Evolutionary conservation across 2,113 vertebrate species (phyloP).

Genomic region (Apistogramma diplotaenia): DNA sequence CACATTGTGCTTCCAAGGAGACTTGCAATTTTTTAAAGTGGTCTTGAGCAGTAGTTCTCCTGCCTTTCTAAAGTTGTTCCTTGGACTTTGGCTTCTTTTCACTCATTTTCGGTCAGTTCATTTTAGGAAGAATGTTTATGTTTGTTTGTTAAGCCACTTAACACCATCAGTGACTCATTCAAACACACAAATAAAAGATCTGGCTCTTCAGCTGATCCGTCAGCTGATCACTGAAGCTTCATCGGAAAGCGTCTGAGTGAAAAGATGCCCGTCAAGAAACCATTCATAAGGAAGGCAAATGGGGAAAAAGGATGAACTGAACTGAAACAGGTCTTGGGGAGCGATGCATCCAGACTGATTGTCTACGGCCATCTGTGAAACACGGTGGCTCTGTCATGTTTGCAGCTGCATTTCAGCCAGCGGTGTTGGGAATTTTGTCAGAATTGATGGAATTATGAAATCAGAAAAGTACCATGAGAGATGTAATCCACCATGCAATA

Average conservation of each 20-base stretch:
- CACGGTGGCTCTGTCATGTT: no score
- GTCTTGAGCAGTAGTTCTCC: background rate
- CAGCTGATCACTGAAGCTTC: background rate
- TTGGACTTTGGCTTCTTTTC: background rate
- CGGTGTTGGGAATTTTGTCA: no score
- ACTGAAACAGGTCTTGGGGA: background rate
- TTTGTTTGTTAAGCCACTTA: background rate
- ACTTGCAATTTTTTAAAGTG: accelerated
- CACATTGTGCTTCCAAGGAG: background rate
- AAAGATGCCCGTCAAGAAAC: background rate
- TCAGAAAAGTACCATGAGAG: no score
- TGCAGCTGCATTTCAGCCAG: no score
- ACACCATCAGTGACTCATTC: accelerated
- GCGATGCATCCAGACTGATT: background rate
- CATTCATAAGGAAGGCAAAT: accelerated
- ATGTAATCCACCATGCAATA: no score
- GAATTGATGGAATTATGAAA: no score
- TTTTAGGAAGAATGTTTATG: background rate
- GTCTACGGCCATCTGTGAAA: no score
- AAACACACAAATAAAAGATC: accelerated
- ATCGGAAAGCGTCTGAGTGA: background rate
- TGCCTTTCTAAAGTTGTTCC: background rate
- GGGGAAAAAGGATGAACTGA: background rate
- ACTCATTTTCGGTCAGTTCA: accelerated
- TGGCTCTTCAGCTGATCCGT: background rate